Evolutionary conservation across 2,888 invertebrate genomes (phyloP).

Genomic region (Antheraea assamensis): DNA sequence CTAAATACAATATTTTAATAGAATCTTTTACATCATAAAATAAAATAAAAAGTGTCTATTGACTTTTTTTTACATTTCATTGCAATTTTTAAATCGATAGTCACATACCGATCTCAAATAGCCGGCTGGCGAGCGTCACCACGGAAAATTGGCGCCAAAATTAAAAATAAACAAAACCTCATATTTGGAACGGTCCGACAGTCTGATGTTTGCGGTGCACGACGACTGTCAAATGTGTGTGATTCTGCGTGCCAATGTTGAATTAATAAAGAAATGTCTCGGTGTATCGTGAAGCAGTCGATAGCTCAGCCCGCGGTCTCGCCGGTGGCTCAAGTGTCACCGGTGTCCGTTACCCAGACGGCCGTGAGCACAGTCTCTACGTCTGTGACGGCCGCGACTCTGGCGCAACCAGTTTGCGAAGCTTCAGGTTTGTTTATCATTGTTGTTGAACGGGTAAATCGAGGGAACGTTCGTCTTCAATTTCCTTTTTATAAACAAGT

Average conservation of each 20-base stretch:
- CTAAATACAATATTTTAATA: neutral
- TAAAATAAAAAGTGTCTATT: neutral
- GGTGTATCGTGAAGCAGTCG: slow-evolving; percentile 77
- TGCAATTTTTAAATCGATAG: slow-evolving; percentile 24
- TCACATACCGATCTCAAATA: slow-evolving; percentile 47
- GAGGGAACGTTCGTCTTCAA: neutral
- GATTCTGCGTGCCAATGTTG: slow-evolving; percentile 42
- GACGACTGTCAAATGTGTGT: slow-evolving; percentile 58
- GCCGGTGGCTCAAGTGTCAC: slow-evolving; percentile 37
- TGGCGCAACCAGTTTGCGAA: slow-evolving; percentile 47
- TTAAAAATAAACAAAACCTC: slow-evolving; percentile 81
- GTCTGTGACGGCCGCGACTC: slow-evolving; percentile 24
- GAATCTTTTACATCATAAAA: neutral
- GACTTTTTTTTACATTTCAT: neutral
- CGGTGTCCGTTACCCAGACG: slow-evolving; percentile 45
- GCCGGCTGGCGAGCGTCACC: slow-evolving; percentile 62
- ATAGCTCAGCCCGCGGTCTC: slow-evolving; percentile 58
- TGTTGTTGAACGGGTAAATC: neutral
- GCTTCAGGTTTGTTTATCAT: slow-evolving; percentile 49
- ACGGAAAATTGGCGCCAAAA: slow-evolving; percentile 74
- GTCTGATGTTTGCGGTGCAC: slow-evolving; percentile 74
- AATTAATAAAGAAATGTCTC: slow-evolving; percentile 62
- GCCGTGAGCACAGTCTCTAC: slow-evolving; percentile 43
- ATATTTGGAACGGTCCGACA: slow-evolving; percentile 76
- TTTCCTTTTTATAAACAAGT: neutral